Evolutionary conservation across 1,140 invertebrate species (phyloP), one percentile per base, ranked within the genome.

Genomic region (Bombus soroeensis): DNA sequence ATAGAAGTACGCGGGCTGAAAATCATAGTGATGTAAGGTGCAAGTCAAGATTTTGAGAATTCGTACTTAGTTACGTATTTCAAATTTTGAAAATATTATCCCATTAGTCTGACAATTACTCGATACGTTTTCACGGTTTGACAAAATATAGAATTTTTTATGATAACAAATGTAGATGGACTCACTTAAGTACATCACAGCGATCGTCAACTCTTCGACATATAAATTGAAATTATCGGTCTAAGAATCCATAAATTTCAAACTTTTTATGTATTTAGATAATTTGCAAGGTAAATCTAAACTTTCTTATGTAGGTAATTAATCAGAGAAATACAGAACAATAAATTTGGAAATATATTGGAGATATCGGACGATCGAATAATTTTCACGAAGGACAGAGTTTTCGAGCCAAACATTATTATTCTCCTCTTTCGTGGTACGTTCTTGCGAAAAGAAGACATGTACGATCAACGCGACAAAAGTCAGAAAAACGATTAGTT

Each of bases 401-500:
- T 32, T 59, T 43, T 28, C n/a, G 32, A 43, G 57, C 10, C 3
- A 75, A n/a, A 73, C 39, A 4, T 66, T 76, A 22, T 53, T 66
- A 37, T n/a, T 74, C 10, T 53, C 43, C 25, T 47, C 25, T 62
- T 39, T 37, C 10, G n/a, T 25, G 25, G 8, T 34, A 34, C 13
- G 12, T 47, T 80, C 12, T 47, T 47, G 28, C 28, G 34, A 43
- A 41, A 66, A 79, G 22, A 43, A 47, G 18, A 76, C 18, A 43
- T 15, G 59, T 39, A 59, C 66, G 25, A 84, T 59, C 15, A 47
- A 59, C 59, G 39, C 41, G 72, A 83, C 13, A n/a, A 32, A 68
- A 53, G 18, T 53, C 47, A 53, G 47, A 22, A 53, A 53, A 62
- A 47, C 77, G n/a, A 77, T 77, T 83, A 37, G n/a, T 84, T 59